Base-by-base conservation (phyloP, 2,888 invertebrate genomes). In the Trichopoda pennipes region DNA sequence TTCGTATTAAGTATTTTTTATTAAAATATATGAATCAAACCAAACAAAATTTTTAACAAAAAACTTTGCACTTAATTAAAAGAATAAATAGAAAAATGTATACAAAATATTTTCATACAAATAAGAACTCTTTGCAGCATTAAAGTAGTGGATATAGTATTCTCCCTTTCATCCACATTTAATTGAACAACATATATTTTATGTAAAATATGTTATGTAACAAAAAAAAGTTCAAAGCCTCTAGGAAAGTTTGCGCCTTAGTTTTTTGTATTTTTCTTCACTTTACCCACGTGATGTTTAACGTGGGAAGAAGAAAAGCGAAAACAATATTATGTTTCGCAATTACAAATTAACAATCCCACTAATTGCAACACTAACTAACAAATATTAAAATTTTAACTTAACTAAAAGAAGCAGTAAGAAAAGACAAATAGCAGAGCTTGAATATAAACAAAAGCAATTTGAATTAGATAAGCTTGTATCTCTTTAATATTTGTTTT, bases 291-390 rank as follows among this genome's bases (percentile, higher is more conserved):
- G 28, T 28, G 28, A 28, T 28, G 51, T 14, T 47, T 28, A 72
- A 68, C 68, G 75, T 82, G 82, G 60, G 55, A 79, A 76, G 82
- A 55, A 64, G 60, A 21, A 74, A 75, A 68, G 63, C 61, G 63
- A 79, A 79, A 79, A 72, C 75, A 82, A 82, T 82, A 72, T 82
- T 79, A 72, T 72, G 75, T 56, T 76, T 72, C 23, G 49, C 72
- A 82, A 79, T 76, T 82, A 72, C 82, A 73, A 53, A 72, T 72
- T 56, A 79, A 70, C 56, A 79, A 42, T 51, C 28, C 28, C 28
- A 28, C 28, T 28, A 28, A 28, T 23, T n/a, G 10, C 49, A 56
- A 23, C 44, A 23, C 53, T 69, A 69, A 77, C 72, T n/a, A 68
- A 74, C 70, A 70, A 51, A 49, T 49, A 77, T 75, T 74, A 66